Percentiles rank a stretch among this genome's conserved stretches.
These are phyloP conservation scores for Sepiola atlantica DNA, from an alignment of 2,888 invertebrate species.

Conservation along the genomic window DNA sequence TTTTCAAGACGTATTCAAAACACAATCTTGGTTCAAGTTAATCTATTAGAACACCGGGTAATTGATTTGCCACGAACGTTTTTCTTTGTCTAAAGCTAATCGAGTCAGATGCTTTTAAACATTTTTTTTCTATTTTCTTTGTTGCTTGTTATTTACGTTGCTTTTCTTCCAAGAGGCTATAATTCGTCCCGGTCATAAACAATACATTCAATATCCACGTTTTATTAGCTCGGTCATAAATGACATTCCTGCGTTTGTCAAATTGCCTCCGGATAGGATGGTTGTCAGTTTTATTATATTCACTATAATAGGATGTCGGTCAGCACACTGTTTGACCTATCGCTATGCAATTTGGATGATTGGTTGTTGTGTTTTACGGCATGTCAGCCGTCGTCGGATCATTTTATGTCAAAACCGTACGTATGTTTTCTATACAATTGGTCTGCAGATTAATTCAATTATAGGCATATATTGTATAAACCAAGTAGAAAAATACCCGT, in stretches of 20 bases:
- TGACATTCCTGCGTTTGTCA: neutral
- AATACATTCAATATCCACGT: neutral
- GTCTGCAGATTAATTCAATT: no score
- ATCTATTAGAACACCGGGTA: neutral
- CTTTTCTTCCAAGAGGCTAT: neutral
- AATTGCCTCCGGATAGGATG: neutral
- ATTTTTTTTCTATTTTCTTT: neutral
- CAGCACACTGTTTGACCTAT: neutral
- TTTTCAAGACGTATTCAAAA: no score
- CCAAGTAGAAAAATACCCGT: no score
- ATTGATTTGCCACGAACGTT: neutral
- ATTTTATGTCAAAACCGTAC: no score
- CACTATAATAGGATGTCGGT: neutral
- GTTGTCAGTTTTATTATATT: slow-evolving; percentile 32
- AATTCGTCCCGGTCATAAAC: neutral
- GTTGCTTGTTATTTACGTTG: no score
- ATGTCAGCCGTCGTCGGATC: no score
- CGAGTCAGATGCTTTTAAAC: neutral
- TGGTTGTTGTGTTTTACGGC: no score
- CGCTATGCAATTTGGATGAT: neutral
- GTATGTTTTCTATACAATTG: no score
- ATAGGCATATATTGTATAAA: no score
- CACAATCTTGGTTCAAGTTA: neutral
- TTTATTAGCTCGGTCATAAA: neutral
- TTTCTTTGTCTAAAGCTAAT: neutral